A percentile compares a stretch with the other conserved stretches of the same genome.
Conservation (phyloP, 2,113 vertebrate genomes). For the Colaptes auratus region DNA sequence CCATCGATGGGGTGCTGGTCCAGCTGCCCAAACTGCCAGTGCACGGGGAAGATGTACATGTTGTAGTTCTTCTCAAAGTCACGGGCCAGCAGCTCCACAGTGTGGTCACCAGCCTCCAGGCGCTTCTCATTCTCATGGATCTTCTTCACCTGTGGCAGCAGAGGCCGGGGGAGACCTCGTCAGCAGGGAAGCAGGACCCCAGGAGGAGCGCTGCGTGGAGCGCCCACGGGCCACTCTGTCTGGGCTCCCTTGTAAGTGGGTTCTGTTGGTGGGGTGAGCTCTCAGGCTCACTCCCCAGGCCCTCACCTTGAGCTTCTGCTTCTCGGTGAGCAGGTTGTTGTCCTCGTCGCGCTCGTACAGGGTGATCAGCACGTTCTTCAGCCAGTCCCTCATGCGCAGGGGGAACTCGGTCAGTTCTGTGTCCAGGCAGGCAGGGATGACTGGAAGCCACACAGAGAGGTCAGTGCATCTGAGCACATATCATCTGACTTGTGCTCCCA, state of each 20-base stretch:
- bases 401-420: slow-evolving; percentile 93
- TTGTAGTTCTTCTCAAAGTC: slow-evolving; percentile 99
- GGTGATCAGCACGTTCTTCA: slow-evolving; percentile 98
- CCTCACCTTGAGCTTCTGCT: slow-evolving; percentile 94
- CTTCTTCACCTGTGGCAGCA: slow-evolving; percentile 88
- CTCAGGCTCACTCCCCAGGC: neutral
- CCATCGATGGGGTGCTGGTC: slow-evolving; percentile 94
- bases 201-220: neutral
- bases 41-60: slow-evolving; percentile 99
- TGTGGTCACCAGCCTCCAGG: slow-evolving; percentile 91
- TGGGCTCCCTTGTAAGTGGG: neutral
- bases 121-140: slow-evolving; percentile 97
- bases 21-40: slow-evolving; percentile 98
- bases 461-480: too few relatives aligned
- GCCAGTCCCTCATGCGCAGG: slow-evolving; percentile 98
- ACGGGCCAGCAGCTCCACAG: slow-evolving; percentile 91
- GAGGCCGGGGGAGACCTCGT: neutral
- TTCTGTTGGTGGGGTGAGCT: accelerated
- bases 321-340: slow-evolving; percentile 96
- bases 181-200: neutral
- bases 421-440: slow-evolving; percentile 90
- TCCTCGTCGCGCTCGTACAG: slow-evolving; percentile 92
- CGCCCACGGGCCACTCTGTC: neutral
- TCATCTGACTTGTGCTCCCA: too few relatives aligned
- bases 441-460: slow-evolving; percentile 61